phyloP scores from a whole-genome alignment of 2,888 invertebrate genomes.

The Mycalesis mineus region DNA sequence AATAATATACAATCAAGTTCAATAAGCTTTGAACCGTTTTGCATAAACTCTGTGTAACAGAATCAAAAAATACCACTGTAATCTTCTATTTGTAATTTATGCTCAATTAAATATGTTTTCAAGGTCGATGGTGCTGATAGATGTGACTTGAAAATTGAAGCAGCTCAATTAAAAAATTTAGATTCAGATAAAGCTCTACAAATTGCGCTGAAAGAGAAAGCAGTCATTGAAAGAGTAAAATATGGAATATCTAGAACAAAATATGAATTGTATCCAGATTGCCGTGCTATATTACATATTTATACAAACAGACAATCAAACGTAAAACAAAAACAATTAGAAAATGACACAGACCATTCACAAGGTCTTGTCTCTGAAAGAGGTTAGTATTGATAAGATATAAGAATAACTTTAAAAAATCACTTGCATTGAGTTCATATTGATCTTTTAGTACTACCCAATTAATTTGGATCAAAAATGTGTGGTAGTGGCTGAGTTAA shows the following conservation, averaged over 20 bases:
- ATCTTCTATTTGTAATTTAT: no score
- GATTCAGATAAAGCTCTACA: conserved; percentile 54
- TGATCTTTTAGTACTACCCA: no score
- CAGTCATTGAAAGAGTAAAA: conserved; percentile 49
- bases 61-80: no score
- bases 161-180: conserved; percentile 49
- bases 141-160: conserved; percentile 61
- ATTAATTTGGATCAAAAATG: no score
- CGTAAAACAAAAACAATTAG: conserved; percentile 27
- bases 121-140: conserved; percentile 69
- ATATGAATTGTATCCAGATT: conserved; percentile 62
- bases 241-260: conserved; percentile 53
- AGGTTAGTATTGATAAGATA: no score
- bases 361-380: not conserved
- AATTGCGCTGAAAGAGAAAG: conserved; percentile 54
- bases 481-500: no score
- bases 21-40: not conserved
- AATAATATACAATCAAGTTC: no score
- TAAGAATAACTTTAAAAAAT: no score
- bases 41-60: no score
- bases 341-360: conserved; percentile 4
- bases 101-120: conserved; percentile 26
- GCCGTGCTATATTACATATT: conserved; percentile 65
- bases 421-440: no score
- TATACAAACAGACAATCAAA: conserved; percentile 41